Base-by-base conservation (phyloP, 2,797 vertebrate species). In the Gallinago solitaria region DNA sequence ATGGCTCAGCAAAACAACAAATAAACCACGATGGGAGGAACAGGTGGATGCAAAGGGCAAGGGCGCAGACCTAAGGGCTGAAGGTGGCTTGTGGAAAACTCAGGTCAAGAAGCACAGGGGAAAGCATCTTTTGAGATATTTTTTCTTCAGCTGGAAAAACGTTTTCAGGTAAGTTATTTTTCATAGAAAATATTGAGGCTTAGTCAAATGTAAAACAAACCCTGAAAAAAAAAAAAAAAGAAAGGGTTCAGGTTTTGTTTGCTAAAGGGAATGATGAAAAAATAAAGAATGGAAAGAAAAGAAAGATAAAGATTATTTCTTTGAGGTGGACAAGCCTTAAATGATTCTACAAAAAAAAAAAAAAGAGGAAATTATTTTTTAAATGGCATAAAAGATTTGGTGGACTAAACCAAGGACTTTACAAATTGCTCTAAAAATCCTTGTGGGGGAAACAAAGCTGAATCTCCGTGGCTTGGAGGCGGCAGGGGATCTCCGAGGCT, bases 131-230 rank as follows among this genome's bases (percentile, higher is more conserved):
- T n/a, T 78, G 59, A 81, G 67, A 33, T 80, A 32, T 81, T 78
- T 86, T 88, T 88, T 54, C 70, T 92, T 82, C 5, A 7, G 13
- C 19, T 56, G 48, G 23, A 83, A 89, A 89, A 91, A 68, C 0
- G 3, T 56, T 39, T 39, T 89, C 37, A 54, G 59, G 20, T 32
- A 74, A 69, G 47, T 84, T 75, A 47, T 41, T 57, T 47, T 81
- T 75, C 77, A 56, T 0, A 54, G 69, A 74, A 93, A 88, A 91
- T 47, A 43, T 3, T 25, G 16, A 95, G 45, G 37, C 16, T 93
- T 89, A 63, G 48, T 68, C 60, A 91, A 87, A 95, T n/a, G 43
- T 48, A 85, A 89, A 95, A 39, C 30, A 85, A 93, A 73, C 4
- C 19, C 54, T 87, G 45, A 47, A 47, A 80, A 80, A 80, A 87